Conservation (phyloP, 2,888 invertebrate genomes). For the Myopa tessellatipennis region DNA sequence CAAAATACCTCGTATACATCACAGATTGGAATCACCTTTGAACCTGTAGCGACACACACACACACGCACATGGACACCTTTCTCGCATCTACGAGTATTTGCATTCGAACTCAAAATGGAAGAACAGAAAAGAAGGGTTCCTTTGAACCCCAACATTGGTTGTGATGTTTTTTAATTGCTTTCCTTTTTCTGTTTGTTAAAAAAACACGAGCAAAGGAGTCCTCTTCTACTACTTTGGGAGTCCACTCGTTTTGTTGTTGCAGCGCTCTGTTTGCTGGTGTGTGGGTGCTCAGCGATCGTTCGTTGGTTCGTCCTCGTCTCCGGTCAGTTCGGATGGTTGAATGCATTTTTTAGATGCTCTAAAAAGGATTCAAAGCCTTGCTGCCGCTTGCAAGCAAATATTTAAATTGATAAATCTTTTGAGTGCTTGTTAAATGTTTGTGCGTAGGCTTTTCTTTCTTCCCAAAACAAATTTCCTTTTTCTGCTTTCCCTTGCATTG, state of each 20-base stretch:
- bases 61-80: too few relatives aligned
- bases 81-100: too few relatives aligned
- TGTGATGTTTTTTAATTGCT: not conserved
- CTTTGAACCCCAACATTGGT: too few relatives aligned
- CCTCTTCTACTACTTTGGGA: not conserved
- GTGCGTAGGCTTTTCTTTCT: not conserved
- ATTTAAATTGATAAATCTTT: constrained; percentile 28
- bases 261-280: not conserved
- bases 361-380: constrained; percentile 54
- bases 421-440: constrained; percentile 29
- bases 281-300: not conserved
- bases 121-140: too few relatives aligned
- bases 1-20: too few relatives aligned
- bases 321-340: not conserved
- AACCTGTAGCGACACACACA: too few relatives aligned
- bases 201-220: not conserved
- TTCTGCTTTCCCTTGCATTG: not conserved
- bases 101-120: too few relatives aligned
- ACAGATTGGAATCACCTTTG: too few relatives aligned
- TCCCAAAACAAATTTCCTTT: not conserved
- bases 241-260: not conserved
- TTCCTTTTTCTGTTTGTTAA: not conserved
- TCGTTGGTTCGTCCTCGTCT: not conserved
- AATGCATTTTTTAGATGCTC: not conserved
- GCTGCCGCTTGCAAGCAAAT: constrained; percentile 45